Base-by-base conservation (phyloP, 2,888 invertebrate genomes). In the Laspeyria flexula region DNA sequence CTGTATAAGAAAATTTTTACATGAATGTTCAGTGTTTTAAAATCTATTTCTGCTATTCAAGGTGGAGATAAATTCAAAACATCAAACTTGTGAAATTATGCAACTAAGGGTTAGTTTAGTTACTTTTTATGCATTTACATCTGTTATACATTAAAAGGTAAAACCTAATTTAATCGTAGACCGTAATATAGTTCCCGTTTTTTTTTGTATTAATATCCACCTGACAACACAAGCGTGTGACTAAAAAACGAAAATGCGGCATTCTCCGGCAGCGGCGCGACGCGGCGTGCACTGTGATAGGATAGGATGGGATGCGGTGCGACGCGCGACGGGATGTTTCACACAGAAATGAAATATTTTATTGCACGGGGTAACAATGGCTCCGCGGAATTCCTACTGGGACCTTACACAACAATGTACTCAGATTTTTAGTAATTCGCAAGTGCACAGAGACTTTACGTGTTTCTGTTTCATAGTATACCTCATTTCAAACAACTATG, bases 341-440 rank as follows among this genome's bases (percentile, higher is more conserved):
- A 74, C 81, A 81, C 80, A 76, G 82, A 87, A 88, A 88, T 87
- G 86, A 88, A 87, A 88, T 88, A 88, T 88, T 88, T 88, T 88
- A 88, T 85, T 85, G 77, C 83, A 74, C 75, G 61, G 61, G 65
- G 73, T 74, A 78, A 84, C 85, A 81, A 83, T 86, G 79, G 81
- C 78, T 67, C 57, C 66, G 57, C 59, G 73, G 75, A 71, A 79
- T 79, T 77, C 76, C 70, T 75, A 73, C 70, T 65, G 70, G 73
- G 75, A 79, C 77, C 71, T 72, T 73, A 84, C 80, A 84, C 82
- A 83, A 85, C 84, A 85, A 82, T 83, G 85, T 87, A 85, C 82
- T 86, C 78, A 80, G 81, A 84, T 86, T 85, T 86, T 85, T 81
- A 80, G 79, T 81, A 83, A 86, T 83, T 81, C 77, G 75, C 75